phyloP scores from a whole-genome alignment of 1,140 invertebrate species.

The Thaumatotibia leucotreta region DNA sequence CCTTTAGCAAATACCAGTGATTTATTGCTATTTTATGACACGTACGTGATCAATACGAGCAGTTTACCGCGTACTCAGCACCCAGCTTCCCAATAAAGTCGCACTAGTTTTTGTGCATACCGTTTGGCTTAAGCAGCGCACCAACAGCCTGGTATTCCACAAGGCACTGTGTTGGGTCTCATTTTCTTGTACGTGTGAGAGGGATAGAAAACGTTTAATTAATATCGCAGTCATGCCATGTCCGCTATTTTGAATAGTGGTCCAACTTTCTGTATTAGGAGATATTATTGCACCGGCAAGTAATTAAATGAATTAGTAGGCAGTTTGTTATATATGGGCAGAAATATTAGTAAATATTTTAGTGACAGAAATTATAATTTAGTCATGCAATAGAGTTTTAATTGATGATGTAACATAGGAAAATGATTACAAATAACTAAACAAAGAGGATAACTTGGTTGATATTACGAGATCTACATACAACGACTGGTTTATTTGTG shows the following conservation, averaged over 20 bases:
- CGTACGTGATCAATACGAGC: conserved; percentile 21
- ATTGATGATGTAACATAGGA: too few species aligned
- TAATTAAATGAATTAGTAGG: background rate
- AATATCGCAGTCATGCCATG: background rate
- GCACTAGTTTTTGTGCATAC: conserved; percentile 17
- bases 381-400: too few species aligned
- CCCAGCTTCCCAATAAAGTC: conserved; percentile 14
- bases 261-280: background rate
- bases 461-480: too few species aligned
- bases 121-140: background rate
- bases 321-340: background rate
- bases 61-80: conserved; percentile 8
- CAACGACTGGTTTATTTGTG: too few species aligned
- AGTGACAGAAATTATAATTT: background rate
- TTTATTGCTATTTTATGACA: conserved; percentile 24
- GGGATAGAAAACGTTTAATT: background rate
- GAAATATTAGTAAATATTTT: background rate
- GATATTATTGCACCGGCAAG: background rate
- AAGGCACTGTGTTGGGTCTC: background rate
- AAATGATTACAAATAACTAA: too few species aligned
- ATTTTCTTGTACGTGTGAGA: background rate
- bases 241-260: background rate
- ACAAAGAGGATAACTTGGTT: too few species aligned
- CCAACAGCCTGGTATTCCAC: background rate
- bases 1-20: conserved; percentile 15